Evolutionary conservation across 1,140 invertebrate genomes (phyloP).

Genomic region (Tyrophagus putrescentiae): DNA sequence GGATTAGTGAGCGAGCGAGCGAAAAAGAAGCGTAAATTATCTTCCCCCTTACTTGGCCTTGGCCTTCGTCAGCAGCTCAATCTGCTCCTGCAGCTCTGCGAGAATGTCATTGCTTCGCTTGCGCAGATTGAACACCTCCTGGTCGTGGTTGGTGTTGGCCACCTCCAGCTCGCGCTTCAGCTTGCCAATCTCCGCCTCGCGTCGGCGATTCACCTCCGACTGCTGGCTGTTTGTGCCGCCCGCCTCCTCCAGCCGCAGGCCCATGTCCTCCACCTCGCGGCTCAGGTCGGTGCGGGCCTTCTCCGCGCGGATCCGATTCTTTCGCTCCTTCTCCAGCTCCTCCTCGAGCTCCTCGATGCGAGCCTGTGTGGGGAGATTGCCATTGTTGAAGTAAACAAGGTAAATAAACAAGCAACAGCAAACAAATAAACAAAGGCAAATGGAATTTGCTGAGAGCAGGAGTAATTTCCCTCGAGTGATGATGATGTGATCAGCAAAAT

Average conservation of each 20-base stretch:
- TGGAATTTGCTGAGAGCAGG: neutral
- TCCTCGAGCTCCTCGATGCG: conserved; percentile 95
- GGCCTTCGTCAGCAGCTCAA: conserved; percentile 96
- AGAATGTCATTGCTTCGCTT: conserved; percentile 99
- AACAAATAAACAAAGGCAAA: neutral
- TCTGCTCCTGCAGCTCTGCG: conserved; percentile 94
- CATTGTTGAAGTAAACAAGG: neutral
- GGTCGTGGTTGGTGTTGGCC: conserved; percentile 93
- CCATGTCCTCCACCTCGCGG: conserved; percentile 88
- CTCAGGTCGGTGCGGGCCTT: conserved; percentile 90
- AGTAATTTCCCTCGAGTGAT: neutral
- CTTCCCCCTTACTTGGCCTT: conserved; percentile 92
- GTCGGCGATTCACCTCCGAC: conserved; percentile 98
- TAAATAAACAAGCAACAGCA: neutral
- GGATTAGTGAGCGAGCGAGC: neutral
- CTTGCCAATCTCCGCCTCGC: conserved; percentile 93
- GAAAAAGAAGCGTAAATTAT: too few species aligned
- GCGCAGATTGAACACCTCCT: conserved; percentile 77
- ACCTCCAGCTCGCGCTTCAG: conserved; percentile 94
- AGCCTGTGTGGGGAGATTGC: conserved; percentile 33
- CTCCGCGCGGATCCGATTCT: conserved; percentile 88
- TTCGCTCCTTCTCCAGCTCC: conserved; percentile 91
- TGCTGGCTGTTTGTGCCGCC: conserved; percentile 89
- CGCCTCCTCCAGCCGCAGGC: conserved; percentile 91
- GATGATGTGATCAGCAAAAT: too few species aligned